phyloP scores from a whole-genome alignment of 2,113 vertebrate species.

The Carollia perspicillata region DNA sequence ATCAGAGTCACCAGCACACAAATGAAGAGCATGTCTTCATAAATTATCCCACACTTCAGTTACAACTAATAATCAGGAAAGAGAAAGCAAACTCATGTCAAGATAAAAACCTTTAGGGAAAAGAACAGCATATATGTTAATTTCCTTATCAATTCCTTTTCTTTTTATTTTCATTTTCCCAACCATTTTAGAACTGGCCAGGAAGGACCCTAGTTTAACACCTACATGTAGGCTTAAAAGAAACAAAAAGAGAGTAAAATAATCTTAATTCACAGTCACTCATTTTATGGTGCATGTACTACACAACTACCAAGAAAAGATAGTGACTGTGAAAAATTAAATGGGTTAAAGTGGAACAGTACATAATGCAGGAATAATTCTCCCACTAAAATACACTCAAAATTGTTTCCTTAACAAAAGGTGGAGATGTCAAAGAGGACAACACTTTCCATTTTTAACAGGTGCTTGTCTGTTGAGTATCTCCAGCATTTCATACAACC shows the following conservation, averaged over 20 bases:
- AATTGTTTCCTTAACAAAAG: not conserved
- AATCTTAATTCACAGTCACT: not conserved
- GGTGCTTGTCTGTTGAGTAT: not conserved
- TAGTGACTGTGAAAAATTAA: not conserved
- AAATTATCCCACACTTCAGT: not conserved
- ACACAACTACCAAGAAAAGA: not conserved
- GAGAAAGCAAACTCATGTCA: not conserved
- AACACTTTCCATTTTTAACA: not conserved
- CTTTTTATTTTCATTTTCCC: conserved; percentile 50
- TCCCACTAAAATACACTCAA: not conserved
- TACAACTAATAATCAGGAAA: not conserved
- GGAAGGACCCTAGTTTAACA: not conserved
- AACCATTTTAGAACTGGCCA: conserved; percentile 30
- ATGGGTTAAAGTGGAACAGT: not conserved
- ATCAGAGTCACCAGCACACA: not conserved
- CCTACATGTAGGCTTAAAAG: not conserved
- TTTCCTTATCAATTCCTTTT: conserved; percentile 34
- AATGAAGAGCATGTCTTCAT: not conserved
- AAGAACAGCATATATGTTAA: not conserved
- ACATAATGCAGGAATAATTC: not conserved
- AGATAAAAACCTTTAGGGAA: not conserved
- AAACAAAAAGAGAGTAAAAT: conserved; percentile 14
- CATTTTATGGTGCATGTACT: not conserved
- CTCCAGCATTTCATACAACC: not conserved
- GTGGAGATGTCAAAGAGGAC: not conserved